Conservation (phyloP, 1,140 invertebrate genomes). For the Dinoponera quadriceps region DNA sequence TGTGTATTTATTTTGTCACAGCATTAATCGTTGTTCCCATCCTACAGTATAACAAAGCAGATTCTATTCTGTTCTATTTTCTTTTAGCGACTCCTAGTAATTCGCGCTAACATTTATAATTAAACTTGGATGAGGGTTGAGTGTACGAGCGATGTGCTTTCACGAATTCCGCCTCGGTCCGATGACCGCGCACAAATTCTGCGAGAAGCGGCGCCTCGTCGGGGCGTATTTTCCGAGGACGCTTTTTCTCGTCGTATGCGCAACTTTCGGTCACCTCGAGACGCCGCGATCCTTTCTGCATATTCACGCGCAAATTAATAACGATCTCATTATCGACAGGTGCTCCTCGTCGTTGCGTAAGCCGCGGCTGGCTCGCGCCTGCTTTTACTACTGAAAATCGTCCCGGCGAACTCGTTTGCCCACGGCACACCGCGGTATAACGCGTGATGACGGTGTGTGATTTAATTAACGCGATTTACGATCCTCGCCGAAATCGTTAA, state of each 20-base stretch:
- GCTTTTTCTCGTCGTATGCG: background rate
- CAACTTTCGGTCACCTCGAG: background rate
- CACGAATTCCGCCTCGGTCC: background rate
- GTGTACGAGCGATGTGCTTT: background rate
- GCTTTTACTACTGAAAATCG: constrained; percentile 57
- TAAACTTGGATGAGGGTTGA: background rate
- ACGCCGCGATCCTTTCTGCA: background rate
- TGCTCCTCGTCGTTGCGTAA: constrained; percentile 31
- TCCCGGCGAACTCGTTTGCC: background rate
- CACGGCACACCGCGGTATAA: background rate
- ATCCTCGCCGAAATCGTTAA: constrained; percentile 3
- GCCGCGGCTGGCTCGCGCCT: constrained; percentile 16
- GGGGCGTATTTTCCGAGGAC: background rate
- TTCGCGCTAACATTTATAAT: background rate
- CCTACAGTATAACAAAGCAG: no score
- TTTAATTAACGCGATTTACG: constrained; percentile 22
- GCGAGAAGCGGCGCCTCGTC: background rate
- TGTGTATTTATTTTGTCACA: no score
- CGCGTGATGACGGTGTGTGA: background rate
- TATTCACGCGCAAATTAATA: background rate
- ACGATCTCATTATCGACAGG: constrained; percentile 45
- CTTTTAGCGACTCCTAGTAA: background rate
- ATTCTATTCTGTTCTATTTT: no score
- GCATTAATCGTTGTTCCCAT: no score
- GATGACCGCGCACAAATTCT: background rate